Percentiles rank a stretch among this genome's conserved stretches.
Evolutionary conservation across 2,888 invertebrate genomes (phyloP).

Genomic region (Bembecia ichneumoniformis): DNA sequence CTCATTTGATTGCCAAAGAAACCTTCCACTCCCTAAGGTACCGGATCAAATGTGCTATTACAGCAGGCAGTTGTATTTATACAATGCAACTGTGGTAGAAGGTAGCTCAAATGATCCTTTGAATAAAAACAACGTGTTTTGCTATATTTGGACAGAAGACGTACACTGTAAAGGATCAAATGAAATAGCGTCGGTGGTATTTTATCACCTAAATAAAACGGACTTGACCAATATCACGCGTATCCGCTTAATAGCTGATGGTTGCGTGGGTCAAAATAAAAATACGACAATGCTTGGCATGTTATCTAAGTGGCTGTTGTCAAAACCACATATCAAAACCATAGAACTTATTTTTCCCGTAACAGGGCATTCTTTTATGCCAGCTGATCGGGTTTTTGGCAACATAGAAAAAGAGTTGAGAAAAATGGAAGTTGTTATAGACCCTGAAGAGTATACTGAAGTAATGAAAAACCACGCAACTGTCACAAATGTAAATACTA

Average conservation of each 20-base stretch:
- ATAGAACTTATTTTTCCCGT: background rate
- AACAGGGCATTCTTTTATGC: constrained; percentile 15
- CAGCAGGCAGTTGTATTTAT: constrained; percentile 16
- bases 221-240: background rate
- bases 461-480: background rate
- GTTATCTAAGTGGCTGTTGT: constrained; percentile 10
- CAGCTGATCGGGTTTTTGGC: constrained; percentile 11
- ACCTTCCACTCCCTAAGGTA: constrained; percentile 18
- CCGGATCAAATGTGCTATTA: constrained; percentile 22
- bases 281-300: constrained; percentile 15
- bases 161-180: constrained; percentile 19
- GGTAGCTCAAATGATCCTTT: constrained; percentile 12
- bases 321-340: background rate
- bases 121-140: constrained; percentile 13
- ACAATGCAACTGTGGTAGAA: constrained; percentile 16
- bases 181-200: constrained; percentile 21
- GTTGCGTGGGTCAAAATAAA: constrained; percentile 16
- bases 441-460: background rate
- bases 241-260: constrained; percentile 4
- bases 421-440: background rate
- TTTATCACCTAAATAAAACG: constrained; percentile 10
- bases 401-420: constrained; percentile 11
- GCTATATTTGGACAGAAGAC: constrained; percentile 22
- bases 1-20: constrained; percentile 25
- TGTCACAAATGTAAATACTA: background rate